A percentile compares a stretch with the other conserved stretches of the same genome.
phyloP scores from a whole-genome alignment of 2,113 vertebrate genomes.

The Catharus bicknelli region DNA sequence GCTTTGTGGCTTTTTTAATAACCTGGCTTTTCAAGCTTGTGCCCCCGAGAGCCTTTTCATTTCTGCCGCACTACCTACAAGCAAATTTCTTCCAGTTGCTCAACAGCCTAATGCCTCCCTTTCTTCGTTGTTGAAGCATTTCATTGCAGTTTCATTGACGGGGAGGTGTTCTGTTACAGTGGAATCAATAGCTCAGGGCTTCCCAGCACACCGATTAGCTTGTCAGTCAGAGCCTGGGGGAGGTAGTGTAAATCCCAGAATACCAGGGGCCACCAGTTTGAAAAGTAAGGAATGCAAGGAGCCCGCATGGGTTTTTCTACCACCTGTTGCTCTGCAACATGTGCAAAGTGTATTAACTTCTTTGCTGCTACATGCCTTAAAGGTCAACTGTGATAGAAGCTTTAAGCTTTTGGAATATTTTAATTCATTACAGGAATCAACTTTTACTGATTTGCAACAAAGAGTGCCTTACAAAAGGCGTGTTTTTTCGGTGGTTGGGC shows the following conservation, averaged over 20 bases:
- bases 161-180: constrained; percentile 95
- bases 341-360: constrained; percentile 95
- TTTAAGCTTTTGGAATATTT: constrained; percentile 77
- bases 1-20: constrained; percentile 97
- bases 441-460: constrained; percentile 59
- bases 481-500: constrained; percentile 41
- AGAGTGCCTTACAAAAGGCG: constrained; percentile 1
- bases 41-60: constrained; percentile 87
- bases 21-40: constrained; percentile 89
- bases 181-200: constrained; percentile 94
- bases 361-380: constrained; percentile 88
- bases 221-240: constrained; percentile 95
- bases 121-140: constrained; percentile 95
- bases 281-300: constrained; percentile 87
- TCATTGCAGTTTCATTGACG: constrained; percentile 94
- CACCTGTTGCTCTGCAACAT: constrained; percentile 95
- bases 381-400: constrained; percentile 74
- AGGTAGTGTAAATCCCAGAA: constrained; percentile 91
- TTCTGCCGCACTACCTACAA: constrained; percentile 84
- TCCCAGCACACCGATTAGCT: constrained; percentile 95
- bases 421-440: constrained; percentile 68
- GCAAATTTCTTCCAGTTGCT: constrained; percentile 94
- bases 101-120: constrained; percentile 88
- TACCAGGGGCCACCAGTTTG: constrained; percentile 91
- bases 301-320: constrained; percentile 80